phyloP scores from a whole-genome alignment of 2,888 invertebrate genomes.

The Amphipoea oculea region DNA sequence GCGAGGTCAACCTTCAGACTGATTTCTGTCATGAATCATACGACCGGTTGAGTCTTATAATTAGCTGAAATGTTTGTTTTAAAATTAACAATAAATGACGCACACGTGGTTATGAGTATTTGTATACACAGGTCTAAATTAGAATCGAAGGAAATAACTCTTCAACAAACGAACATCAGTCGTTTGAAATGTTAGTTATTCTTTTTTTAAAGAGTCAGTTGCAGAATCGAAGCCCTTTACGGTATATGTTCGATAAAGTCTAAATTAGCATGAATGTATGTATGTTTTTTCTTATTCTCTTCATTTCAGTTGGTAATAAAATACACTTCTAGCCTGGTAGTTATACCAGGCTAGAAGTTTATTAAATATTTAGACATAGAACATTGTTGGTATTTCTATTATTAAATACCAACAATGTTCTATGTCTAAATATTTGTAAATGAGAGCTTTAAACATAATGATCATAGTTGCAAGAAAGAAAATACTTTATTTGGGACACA shows the following conservation, averaged over 20 bases:
- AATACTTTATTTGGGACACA: too few species aligned
- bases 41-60: slow-evolving; percentile 26
- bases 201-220: neutral
- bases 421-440: neutral
- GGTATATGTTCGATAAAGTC: neutral
- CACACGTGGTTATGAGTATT: slow-evolving; percentile 26
- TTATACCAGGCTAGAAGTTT: too few species aligned
- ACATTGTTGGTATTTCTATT: too few species aligned
- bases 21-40: slow-evolving; percentile 36
- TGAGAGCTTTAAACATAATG: too few species aligned
- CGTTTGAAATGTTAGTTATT: neutral
- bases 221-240: neutral
- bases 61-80: slow-evolving; percentile 47
- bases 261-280: neutral
- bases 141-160: slow-evolving; percentile 13
- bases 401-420: neutral
- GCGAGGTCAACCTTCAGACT: neutral
- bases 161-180: neutral
- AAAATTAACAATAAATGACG: slow-evolving; percentile 55
- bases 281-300: neutral
- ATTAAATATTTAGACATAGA: too few species aligned
- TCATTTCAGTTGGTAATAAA: neutral
- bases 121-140: slow-evolving; percentile 18
- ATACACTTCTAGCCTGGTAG: neutral
- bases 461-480: neutral